Base-by-base conservation (phyloP, 2,888 invertebrate genomes). In the Octonoba sinensis region DNA sequence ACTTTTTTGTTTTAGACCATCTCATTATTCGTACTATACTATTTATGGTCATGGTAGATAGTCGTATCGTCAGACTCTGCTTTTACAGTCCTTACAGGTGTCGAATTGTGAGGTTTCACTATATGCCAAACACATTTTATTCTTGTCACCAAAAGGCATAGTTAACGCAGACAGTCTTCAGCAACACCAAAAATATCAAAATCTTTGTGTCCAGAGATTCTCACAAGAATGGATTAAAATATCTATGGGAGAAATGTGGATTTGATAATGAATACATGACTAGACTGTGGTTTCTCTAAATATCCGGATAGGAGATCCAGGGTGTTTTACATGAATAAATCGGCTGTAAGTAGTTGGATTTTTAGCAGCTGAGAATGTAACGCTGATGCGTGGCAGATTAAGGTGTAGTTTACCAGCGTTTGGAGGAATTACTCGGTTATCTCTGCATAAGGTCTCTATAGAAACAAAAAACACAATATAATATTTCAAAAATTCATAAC, bases 271-370 rank as follows among this genome's bases (percentile, higher is more conserved):
- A 36, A 36, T 11, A 36, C 11, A 36, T 66, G 66, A 69, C 74
- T 70, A 89, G 78, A 89, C 89, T 12, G 89, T 88, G 0, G 89
- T 89, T 85, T 89, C 89, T 47, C 88, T 85, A 85, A 89, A 89
- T 49, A 89, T 88, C 24, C 88, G 86, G 12, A 88, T 88, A 1
- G 88, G 88, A 13, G 87, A 87, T 24, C 88, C 89, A 73, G 89
- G 88, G 84, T 89, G 88, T 66, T 88, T 87, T 75, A 89, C 89
- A 85, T 89, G 89, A 84, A 89, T 89, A 85, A 88, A 89, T 76
- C 88, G 87, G 12, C 89, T 89, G 67, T 88, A 77, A 86, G 87
- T 88, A 87, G 76, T 70, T 15, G 84, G 76, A 54, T 81, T 82
- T 65, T 77, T 84, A 72, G 76, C 66, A n/a, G 83, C 51, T n/a